phyloP scores from a whole-genome alignment of 2,113 vertebrate genomes.

The Lepus europaeus region DNA sequence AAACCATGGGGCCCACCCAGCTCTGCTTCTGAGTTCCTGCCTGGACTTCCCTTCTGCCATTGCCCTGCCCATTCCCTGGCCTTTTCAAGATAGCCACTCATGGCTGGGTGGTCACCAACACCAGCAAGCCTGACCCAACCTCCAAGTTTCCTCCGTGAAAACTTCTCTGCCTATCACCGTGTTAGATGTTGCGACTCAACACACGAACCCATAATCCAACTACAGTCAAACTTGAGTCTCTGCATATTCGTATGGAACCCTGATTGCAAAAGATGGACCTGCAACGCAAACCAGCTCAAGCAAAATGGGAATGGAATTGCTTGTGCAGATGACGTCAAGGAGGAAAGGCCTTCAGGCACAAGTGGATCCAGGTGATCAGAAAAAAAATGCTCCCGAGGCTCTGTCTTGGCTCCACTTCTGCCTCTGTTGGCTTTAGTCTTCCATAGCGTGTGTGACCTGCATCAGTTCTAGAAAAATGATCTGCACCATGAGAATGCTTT shows the following conservation, averaged over 20 bases:
- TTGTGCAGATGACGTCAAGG: not conserved
- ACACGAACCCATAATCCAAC: accelerated
- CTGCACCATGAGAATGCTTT: not conserved
- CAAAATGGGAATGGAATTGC: not conserved
- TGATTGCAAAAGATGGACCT: not conserved
- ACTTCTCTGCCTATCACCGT: not conserved
- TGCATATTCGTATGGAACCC: not conserved
- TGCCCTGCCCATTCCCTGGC: not conserved
- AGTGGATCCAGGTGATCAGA: not conserved
- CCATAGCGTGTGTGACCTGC: too few species aligned
- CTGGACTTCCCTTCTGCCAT: too few species aligned
- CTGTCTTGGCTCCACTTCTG: not conserved
- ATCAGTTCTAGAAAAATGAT: not conserved
- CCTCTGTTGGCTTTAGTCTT: not conserved
- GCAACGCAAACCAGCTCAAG: not conserved
- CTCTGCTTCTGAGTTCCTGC: not conserved
- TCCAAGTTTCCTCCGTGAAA: not conserved
- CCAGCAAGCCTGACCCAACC: not conserved
- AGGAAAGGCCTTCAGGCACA: not conserved
- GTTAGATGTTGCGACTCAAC: not conserved
- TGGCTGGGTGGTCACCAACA: not conserved
- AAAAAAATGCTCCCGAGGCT: not conserved
- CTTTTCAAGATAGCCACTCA: not conserved
- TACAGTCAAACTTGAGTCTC: too few species aligned
- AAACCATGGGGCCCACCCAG: not conserved